Evolutionary conservation across 2,888 invertebrate genomes (phyloP).

Genomic region (Neoascia interrupta): DNA sequence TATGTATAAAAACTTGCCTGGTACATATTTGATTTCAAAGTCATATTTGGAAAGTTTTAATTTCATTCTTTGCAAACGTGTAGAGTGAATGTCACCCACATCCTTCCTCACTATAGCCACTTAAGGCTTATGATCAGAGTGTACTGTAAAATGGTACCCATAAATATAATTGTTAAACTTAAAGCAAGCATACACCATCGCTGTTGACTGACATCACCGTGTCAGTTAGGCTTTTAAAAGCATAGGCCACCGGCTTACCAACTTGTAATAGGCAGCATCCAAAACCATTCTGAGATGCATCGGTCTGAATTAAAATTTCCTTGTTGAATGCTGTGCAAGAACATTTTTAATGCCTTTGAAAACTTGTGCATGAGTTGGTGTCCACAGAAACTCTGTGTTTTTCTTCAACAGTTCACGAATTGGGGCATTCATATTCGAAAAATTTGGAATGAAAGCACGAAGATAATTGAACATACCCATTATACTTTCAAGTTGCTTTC

Average conservation of each 20-base stretch:
- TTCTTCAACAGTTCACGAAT: constrained; percentile 70
- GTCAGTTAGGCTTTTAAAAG: constrained; percentile 20
- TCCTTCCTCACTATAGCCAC: constrained; percentile 8
- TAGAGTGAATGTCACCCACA: constrained; percentile 13
- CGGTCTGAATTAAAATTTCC: constrained; percentile 23
- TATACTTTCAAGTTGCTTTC: constrained; percentile 71
- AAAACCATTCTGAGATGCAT: constrained; percentile 44
- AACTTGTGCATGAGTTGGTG: constrained; percentile 50
- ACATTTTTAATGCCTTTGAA: constrained; percentile 69
- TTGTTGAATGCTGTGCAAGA: constrained; percentile 67
- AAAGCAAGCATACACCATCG: constrained; percentile 58
- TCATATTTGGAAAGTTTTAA: constrained; percentile 29
- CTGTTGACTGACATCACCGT: constrained; percentile 12
- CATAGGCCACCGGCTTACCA: constrained; percentile 22
- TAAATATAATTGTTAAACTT: constrained; percentile 22
- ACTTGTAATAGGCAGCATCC: constrained; percentile 11
- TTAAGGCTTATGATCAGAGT: constrained; percentile 11
- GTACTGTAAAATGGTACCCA: not conserved
- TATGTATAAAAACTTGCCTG: constrained; percentile 22
- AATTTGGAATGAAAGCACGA: constrained; percentile 23
- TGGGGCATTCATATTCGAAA: constrained; percentile 24
- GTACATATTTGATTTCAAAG: constrained; percentile 19
- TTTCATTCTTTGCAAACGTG: constrained; percentile 38
- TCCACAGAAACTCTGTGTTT: constrained; percentile 68
- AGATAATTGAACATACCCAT: constrained; percentile 71